phyloP scores from a whole-genome alignment of 2,797 vertebrate species.

The Diceros bicornis region DNA sequence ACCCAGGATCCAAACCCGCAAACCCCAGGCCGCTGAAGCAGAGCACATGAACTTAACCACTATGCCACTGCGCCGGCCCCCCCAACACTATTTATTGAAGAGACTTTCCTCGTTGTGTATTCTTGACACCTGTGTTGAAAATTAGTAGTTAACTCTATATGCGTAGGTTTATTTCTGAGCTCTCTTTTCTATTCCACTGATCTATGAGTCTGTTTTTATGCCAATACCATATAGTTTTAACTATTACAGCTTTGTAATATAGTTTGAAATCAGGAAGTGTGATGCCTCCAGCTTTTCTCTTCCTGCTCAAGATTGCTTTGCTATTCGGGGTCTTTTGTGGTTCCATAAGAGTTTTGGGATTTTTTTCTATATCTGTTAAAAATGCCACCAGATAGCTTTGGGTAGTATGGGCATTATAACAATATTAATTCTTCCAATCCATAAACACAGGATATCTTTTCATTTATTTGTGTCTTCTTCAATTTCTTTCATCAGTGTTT shows the following conservation, averaged over 20 bases:
- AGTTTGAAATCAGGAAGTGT: neutral
- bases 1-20: no score
- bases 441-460: neutral
- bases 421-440: neutral
- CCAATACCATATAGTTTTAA: no score
- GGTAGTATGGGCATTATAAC: neutral
- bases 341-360: neutral
- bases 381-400: neutral
- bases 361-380: neutral
- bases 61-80: no score
- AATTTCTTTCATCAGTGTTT: neutral
- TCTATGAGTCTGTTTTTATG: no score
- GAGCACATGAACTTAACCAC: no score
- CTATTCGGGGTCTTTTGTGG: neutral
- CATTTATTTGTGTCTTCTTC: neutral
- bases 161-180: no score
- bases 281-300: neutral
- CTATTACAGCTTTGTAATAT: neutral
- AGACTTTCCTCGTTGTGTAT: no score
- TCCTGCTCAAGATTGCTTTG: neutral
- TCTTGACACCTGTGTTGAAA: no score
- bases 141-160: no score
- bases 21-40: no score
- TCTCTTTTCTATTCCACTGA: no score
- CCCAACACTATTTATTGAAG: no score